Evolutionary conservation across 2,113 vertebrate species (phyloP).

Genomic region (Protobothrops mucrosquamatus): DNA sequence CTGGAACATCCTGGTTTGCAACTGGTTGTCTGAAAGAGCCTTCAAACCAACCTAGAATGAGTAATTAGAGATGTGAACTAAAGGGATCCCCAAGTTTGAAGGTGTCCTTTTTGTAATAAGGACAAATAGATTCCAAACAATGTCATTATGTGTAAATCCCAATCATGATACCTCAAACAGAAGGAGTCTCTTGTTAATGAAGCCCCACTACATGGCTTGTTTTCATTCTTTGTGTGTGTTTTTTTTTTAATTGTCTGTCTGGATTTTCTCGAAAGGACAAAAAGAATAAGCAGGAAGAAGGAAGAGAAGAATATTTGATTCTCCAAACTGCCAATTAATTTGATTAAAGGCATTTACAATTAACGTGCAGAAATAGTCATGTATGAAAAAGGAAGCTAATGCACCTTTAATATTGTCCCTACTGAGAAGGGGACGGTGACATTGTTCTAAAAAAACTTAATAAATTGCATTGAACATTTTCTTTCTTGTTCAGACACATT

Average conservation of each 20-base stretch:
- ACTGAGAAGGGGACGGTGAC: background rate
- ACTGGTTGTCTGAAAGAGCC: slow-evolving; percentile 47
- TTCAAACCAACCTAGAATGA: slow-evolving; percentile 57
- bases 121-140: background rate
- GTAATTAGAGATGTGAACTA: background rate
- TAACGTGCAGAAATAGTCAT: slow-evolving; percentile 56
- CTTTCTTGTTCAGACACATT: background rate
- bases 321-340: background rate
- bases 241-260: background rate
- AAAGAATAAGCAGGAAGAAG: background rate
- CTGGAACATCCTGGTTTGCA: slow-evolving; percentile 87
- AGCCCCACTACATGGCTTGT: background rate
- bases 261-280: background rate
- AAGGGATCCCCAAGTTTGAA: background rate
- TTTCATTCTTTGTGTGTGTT: background rate
- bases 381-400: slow-evolving; percentile 56
- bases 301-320: slow-evolving; percentile 49
- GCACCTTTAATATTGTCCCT: slow-evolving; percentile 49
- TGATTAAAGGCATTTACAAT: slow-evolving; percentile 47
- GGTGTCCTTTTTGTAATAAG: background rate
- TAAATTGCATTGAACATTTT: background rate
- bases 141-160: background rate
- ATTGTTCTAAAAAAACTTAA: background rate
- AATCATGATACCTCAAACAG: background rate
- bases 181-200: background rate